These are phyloP conservation scores for Pteronura brasiliensis DNA, from an alignment of 2,113 vertebrate genomes.

Conservation along the genomic window DNA sequence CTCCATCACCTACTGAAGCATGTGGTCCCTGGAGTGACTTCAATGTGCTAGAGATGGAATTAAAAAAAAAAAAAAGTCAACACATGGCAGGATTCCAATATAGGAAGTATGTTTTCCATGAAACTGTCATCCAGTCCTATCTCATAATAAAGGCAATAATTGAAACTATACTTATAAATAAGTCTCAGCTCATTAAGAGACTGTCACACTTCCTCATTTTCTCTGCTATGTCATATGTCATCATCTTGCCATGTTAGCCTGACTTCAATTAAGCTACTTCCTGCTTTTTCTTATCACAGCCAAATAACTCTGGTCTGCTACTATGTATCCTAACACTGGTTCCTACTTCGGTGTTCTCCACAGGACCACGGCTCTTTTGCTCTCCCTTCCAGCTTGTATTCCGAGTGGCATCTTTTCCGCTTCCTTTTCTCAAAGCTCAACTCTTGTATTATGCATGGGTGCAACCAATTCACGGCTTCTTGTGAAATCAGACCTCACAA, in stretches of 20 bases:
- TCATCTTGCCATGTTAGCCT: neutral
- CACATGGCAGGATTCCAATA: neutral
- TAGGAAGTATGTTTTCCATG: neutral
- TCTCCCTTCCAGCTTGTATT: neutral
- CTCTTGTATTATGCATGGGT: neutral
- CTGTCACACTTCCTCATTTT: neutral
- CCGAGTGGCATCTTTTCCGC: neutral
- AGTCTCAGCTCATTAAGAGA: neutral
- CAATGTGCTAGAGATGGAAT: neutral
- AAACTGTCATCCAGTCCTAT: neutral
- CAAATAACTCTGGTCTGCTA: neutral
- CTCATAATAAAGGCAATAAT: neutral
- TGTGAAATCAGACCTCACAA: neutral
- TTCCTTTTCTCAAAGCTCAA: neutral
- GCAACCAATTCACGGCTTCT: neutral
- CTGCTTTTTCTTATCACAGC: constrained; percentile 31
- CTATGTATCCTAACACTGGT: neutral
- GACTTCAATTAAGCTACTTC: constrained; percentile 19
- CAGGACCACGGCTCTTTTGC: neutral
- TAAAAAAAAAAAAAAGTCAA: neutral
- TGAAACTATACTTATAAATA: neutral
- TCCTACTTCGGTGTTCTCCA: neutral
- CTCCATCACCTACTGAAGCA: neutral
- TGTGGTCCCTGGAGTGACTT: neutral
- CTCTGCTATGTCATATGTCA: neutral